Evolutionary conservation across 2,888 invertebrate species (phyloP), one percentile per base, ranked within the genome.

Genomic region (Vesta saturnalis): DNA sequence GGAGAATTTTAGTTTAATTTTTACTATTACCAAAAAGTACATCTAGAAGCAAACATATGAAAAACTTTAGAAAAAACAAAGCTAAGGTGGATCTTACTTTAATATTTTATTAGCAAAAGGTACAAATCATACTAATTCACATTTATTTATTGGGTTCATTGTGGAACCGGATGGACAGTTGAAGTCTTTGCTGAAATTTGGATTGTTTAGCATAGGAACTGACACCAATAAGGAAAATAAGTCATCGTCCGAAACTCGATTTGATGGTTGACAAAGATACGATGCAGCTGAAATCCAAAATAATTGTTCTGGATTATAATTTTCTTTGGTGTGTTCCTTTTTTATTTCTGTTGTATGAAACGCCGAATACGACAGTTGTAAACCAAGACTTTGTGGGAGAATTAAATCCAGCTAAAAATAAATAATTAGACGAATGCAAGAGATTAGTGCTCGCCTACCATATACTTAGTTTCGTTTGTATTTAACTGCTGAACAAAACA

Each of bases 291-390:
- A 64, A 23, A 73, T 77, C 86, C 86, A 87, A 74, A 86, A 86
- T 59, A 87, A 70, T 76, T 87, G 86, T 82, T 86, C 86, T 0
- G 91, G 89, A 0, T 88, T 86, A 76, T 87, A 92, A 57, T 89
- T 85, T 39, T 39, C 39, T 39, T 2, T 39, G 2, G 39, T 39
- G 8, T 39, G 2, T n/a, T 12, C n/a, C 3, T 6, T 39, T 4
- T 3, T n/a, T n/a, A n/a, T n/a, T 2, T 4, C 12, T 94, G 4
- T 88, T 87, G 56, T 89, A 86, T 81, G 94, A 94, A 0, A 94
- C 95, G 73, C 88, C 86, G 39, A 39, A 82, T 95, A 96, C 0
- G 96, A 94, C 78, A 94, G 91, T 79, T 94, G 94, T 70, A 95
- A 89, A 0, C 96, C 96, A 8, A 68, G 54, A 35, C 19, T 56